These are phyloP conservation scores for Cardiocondyla obscurior DNA, from an alignment of 1,140 invertebrate species.

Conservation along the genomic window DNA sequence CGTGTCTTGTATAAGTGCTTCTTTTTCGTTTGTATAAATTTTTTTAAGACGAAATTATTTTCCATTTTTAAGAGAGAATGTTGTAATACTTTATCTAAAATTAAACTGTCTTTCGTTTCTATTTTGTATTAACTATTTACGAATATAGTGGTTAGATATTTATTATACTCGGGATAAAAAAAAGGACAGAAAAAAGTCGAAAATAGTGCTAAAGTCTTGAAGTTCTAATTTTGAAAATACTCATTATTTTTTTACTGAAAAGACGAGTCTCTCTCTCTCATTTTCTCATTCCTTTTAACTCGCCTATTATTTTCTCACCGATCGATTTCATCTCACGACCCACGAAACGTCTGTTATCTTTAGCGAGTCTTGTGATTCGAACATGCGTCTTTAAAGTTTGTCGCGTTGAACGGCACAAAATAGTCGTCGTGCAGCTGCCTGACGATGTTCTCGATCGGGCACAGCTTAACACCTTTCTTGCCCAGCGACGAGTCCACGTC, in stretches of 20 bases:
- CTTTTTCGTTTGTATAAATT: background rate
- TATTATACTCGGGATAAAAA: conserved; percentile 29
- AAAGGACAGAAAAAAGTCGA: background rate
- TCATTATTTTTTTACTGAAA: background rate
- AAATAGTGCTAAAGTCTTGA: conserved; percentile 26
- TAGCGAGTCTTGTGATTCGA: conserved; percentile 67
- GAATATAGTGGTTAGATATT: background rate
- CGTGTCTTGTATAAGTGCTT: background rate
- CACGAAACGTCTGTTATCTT: background rate
- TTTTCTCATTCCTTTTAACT: conserved; percentile 31
- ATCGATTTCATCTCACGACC: background rate
- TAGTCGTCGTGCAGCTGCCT: conserved; percentile 94
- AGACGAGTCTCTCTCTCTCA: conserved; percentile 7
- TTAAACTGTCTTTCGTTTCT: background rate
- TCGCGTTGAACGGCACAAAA: conserved; percentile 90
- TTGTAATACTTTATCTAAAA: background rate
- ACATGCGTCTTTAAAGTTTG: conserved; percentile 94
- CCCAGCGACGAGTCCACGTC: conserved; percentile 81
- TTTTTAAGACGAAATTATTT: background rate
- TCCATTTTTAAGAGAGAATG: conserved; percentile 1
- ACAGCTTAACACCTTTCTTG: conserved; percentile 85
- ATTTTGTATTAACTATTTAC: background rate
- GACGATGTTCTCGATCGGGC: conserved; percentile 93
- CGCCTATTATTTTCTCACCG: background rate
- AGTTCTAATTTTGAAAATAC: background rate